A percentile compares a stretch with the other conserved stretches of the same genome.
Conservation (phyloP, 2,113 vertebrate species). For the Vimba vimba region DNA sequence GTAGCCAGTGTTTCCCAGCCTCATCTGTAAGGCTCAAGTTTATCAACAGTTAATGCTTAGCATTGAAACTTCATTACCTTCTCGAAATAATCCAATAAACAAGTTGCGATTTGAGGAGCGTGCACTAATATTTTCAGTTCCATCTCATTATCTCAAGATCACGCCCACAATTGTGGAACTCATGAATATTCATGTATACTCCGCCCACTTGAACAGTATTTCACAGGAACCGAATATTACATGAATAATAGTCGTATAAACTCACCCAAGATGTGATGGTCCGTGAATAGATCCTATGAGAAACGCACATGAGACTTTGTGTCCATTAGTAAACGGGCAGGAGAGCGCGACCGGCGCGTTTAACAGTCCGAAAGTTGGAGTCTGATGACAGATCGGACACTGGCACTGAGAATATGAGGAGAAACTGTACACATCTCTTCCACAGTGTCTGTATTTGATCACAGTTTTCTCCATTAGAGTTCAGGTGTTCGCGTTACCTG, state of each 20-base stretch:
- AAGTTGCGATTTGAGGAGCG: not conserved
- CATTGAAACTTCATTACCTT: too few relatives aligned
- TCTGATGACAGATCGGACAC: slow-evolving; percentile 53
- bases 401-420: not conserved
- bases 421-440: slow-evolving; percentile 55
- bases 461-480: slow-evolving; percentile 58
- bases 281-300: slow-evolving; percentile 59
- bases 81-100: too few relatives aligned
- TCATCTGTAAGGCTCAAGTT: too few relatives aligned
- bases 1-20: too few relatives aligned
- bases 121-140: too few relatives aligned
- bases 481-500: not conserved
- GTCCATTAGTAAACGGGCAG: slow-evolving; percentile 59
- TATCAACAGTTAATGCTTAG: too few relatives aligned
- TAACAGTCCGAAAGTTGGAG: slow-evolving; percentile 45
- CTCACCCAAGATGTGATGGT: slow-evolving; percentile 55
- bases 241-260: not conserved
- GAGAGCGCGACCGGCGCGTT: slow-evolving; percentile 65
- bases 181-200: not conserved
- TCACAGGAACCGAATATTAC: not conserved
- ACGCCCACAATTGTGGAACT: not conserved
- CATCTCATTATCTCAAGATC: too few relatives aligned
- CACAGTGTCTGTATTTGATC: slow-evolving; percentile 64
- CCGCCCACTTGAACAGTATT: not conserved
- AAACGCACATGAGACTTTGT: slow-evolving; percentile 55